These are phyloP conservation scores for Anguilla megastoma DNA, from an alignment of 2,797 vertebrate genomes.

Conservation along the genomic window DNA sequence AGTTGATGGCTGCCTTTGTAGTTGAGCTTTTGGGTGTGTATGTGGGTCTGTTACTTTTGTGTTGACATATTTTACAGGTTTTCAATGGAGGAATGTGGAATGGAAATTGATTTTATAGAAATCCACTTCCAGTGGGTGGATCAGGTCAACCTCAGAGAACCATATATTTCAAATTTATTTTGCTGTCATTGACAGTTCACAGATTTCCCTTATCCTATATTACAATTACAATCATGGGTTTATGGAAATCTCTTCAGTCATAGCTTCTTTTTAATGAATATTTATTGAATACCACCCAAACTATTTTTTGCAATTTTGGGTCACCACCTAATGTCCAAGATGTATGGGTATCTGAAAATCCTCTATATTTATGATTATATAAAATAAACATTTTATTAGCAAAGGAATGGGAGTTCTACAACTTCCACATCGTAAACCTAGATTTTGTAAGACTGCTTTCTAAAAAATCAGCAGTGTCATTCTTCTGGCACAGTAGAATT, in stretches of 20 bases:
- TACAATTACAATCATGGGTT: not conserved
- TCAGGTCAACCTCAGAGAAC: not conserved
- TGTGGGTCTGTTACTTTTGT: not conserved
- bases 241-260: not conserved
- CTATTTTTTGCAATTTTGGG: not conserved
- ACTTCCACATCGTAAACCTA: slow-evolving; percentile 1
- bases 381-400: not conserved
- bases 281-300: not conserved
- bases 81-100: not conserved
- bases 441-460: slow-evolving; percentile 43
- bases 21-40: not conserved
- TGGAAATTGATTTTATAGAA: not conserved
- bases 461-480: slow-evolving; percentile 36
- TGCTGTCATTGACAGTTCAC: not conserved
- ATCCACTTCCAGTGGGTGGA: not conserved
- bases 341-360: too few relatives aligned
- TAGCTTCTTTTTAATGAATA: not conserved
- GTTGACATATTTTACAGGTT: not conserved
- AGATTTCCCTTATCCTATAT: not conserved
- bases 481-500: slow-evolving; percentile 26
- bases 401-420: not conserved
- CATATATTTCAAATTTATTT: not conserved
- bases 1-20: not conserved
- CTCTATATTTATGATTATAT: not conserved
- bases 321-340: not conserved